These are phyloP conservation scores for Protophormia terraenovae DNA, from an alignment of 2,888 invertebrate genomes.

Conservation along the genomic window DNA sequence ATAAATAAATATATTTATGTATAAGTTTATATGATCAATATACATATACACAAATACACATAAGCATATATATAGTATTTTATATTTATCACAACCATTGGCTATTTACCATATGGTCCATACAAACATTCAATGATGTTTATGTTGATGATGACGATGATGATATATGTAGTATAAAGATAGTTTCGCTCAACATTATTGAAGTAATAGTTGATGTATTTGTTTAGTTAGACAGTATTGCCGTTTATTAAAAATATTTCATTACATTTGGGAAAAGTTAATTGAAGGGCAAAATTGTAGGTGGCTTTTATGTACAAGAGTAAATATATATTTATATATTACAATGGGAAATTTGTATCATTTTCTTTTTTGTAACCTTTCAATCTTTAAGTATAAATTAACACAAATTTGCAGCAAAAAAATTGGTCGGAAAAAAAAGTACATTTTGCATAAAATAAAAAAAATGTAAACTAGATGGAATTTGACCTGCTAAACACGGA, in stretches of 20 bases:
- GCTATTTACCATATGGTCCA: constrained; percentile 36
- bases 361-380: no score
- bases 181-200: constrained; percentile 9
- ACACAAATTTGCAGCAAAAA: no score
- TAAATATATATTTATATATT: no score
- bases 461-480: no score
- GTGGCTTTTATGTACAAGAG: no score
- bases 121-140: constrained; percentile 12
- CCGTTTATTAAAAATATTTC: neutral
- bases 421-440: no score
- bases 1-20: neutral
- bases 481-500: no score
- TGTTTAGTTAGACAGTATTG: neutral
- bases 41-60: neutral
- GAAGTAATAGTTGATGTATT: neutral
- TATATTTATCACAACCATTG: neutral
- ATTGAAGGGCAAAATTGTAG: neutral
- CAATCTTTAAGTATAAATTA: no score
- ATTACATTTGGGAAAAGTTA: neutral
- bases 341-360: no score
- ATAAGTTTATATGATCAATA: neutral
- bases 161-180: neutral
- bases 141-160: neutral
- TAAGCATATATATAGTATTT: neutral
- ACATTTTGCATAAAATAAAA: no score